Evolutionary conservation across 2,888 invertebrate species (phyloP).

Genomic region (Teinopalpus imperialis): DNA sequence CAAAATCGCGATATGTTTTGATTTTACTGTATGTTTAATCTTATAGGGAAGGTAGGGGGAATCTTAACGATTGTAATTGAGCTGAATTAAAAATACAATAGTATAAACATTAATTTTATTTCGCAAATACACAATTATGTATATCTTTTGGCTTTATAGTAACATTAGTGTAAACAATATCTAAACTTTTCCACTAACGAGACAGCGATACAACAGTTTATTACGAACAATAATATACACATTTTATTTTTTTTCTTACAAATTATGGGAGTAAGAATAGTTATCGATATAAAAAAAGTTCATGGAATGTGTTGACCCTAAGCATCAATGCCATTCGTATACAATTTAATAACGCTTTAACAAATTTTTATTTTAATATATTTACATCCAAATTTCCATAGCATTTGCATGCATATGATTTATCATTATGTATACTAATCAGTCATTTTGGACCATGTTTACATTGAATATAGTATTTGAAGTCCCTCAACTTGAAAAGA

Average conservation of each 20-base stretch:
- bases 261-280: slow-evolving; percentile 29
- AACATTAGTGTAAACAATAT: slow-evolving; percentile 75
- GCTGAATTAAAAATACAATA: slow-evolving; percentile 39
- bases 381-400: slow-evolving; percentile 8
- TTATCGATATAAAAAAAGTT: slow-evolving; percentile 50
- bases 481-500: slow-evolving; percentile 76
- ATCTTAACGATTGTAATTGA: no score
- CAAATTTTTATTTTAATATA: slow-evolving; percentile 21
- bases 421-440: slow-evolving; percentile 22
- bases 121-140: slow-evolving; percentile 77
- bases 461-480: slow-evolving; percentile 52
- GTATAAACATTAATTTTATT: slow-evolving; percentile 76
- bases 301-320: slow-evolving; percentile 64
- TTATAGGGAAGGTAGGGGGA: no score
- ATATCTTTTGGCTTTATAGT: slow-evolving; percentile 78
- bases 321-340: slow-evolving; percentile 68
- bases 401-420: no score
- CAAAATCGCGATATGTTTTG: no score
- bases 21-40: no score
- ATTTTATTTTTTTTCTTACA: slow-evolving; percentile 26
- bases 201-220: slow-evolving; percentile 75
- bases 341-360: slow-evolving; percentile 23
- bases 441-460: slow-evolving; percentile 32
- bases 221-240: slow-evolving; percentile 49
- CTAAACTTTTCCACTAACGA: slow-evolving; percentile 66